Evolutionary conservation across 2,113 vertebrate species (phyloP), one percentile per base, ranked within the genome.

Genomic region (Zosterops hypoxanthus): DNA sequence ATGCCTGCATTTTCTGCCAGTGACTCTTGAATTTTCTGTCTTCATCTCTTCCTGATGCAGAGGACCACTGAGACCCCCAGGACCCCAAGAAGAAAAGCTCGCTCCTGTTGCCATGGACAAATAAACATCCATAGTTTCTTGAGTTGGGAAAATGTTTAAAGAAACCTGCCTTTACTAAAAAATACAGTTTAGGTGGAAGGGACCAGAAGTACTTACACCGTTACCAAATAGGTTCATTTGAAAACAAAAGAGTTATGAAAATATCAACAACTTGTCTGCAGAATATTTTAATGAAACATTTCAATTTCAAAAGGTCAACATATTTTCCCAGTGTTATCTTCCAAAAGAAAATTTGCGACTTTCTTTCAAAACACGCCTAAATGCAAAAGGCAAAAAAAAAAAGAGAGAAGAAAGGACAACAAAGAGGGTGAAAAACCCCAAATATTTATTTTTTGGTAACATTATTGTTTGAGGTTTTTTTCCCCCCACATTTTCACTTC

Each of bases 231-330:
- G 8, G 22, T 93, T 77, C 28, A 65, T 80, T 47, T 80, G 71
- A 73, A 93, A 93, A 90, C n/a, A 92, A 76, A 65, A 56, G 39
- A 78, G 26, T 52, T 83, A 44, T 90, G 82, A 85, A 93, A 94
- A 65, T 82, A 91, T 82, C 78, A 90, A 28, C 47, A 82, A 79
- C 53, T 82, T 79, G 39, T 84, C 93, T 71, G 41, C 21, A 33
- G 61, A 78, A 77, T 81, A 91, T 78, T 85, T 79, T 88, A 53
- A 57, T 75, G 60, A 82, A 93, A 85, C 4, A 17, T 65, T 90
- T 76, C 42, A 9, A 6, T 91, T 94, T 93, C 73, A 76, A 76
- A 96, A 93, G 81, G 61, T 76, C 84, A 91, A 34, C 41, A 41
- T 84, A 49, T 93, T 95, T 85, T 75, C 34, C 56, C 41, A 52